Evolutionary conservation across 92 coral and sea anemone species (phyloP), one percentile per base, ranked within the genome.

Genomic region (Zoanthus sociatus): DNA sequence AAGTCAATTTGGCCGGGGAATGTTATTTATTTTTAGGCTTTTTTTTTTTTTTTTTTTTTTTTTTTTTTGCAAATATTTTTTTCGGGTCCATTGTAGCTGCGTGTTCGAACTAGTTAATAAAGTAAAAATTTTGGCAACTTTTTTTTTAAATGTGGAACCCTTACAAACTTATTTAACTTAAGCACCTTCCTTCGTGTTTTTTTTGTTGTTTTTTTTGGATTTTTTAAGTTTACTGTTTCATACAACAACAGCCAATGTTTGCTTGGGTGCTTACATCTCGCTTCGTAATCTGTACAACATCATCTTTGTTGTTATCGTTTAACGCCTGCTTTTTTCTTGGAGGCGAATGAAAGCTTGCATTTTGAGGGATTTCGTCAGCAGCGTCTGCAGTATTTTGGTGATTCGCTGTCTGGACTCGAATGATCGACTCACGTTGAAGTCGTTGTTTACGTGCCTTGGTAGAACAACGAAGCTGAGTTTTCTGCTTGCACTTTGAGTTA

Each of bases 381-480:
- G 56, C 10, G 50, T 30, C 47, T 21, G 11, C 26, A 26, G 26
- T 8, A 42, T 81, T 21, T 63, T 20, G 60, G 6, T 81, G 21
- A 8, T 16, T 37, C 14, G 12, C 58, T 20, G 15, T 44, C 33
- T 45, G 15, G 12, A 5, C 20, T 42, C 30, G 17, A 4, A 67
- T 37, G n/a, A 61, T 21, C 46, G 56, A 81, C 30, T 81, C 74
- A 37, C 70, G 51, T 46, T 16, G 85, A 26, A 81, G 85, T 21
- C 85, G 48, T 31, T 81, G 44, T 45, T 30, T 81, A 17, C 85
- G 75, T 20, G 85, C 85, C 14, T 81, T 81, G 32, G 46, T 45
- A 20, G 85, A 81, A 50, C 85, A 81, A 18, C 85, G 85, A 70
- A 81, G 31, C 20, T 81, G 85, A 20, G 18, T 66, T 46, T 21